phyloP scores from a whole-genome alignment of 2,113 vertebrate genomes.

The Canis aureus region DNA sequence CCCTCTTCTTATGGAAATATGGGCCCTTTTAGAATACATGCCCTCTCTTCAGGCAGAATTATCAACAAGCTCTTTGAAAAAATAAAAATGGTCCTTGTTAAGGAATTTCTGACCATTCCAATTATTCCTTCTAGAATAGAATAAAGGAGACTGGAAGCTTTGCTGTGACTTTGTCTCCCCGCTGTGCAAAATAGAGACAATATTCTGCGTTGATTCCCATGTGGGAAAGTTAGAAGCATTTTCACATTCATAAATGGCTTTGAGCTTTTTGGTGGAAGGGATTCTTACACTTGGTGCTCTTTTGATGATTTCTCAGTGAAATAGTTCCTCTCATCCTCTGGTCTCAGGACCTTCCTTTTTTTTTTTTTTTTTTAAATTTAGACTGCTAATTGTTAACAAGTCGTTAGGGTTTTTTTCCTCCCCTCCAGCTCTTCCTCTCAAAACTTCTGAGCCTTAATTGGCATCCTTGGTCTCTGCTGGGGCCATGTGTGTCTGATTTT shows the following conservation, averaged over 20 bases:
- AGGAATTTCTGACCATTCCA: not conserved
- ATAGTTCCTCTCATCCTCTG: not conserved
- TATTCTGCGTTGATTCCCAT: not conserved
- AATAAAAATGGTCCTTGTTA: not conserved
- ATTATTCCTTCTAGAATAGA: not conserved
- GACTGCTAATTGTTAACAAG: slow-evolving; percentile 75
- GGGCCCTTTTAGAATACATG: not conserved
- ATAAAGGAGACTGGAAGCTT: not conserved
- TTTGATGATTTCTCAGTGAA: slow-evolving; percentile 54
- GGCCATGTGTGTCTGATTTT: slow-evolving; percentile 52
- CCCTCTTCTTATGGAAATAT: not conserved
- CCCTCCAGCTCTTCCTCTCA: slow-evolving; percentile 74
- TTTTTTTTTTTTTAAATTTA: not conserved
- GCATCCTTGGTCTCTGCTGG: not conserved
- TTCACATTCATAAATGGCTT: not conserved
- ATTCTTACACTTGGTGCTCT: not conserved
- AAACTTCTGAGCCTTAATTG: slow-evolving; percentile 41
- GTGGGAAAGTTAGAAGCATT: not conserved
- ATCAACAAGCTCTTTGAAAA: not conserved
- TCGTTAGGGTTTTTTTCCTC: slow-evolving; percentile 16
- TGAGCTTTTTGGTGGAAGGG: not conserved
- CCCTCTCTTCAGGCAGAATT: not conserved
- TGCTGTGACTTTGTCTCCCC: not conserved
- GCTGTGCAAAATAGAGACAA: not conserved
- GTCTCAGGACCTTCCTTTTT: slow-evolving; percentile 29